Base-by-base conservation (phyloP, 1,140 invertebrate species). In the Nomia melanderi region DNA sequence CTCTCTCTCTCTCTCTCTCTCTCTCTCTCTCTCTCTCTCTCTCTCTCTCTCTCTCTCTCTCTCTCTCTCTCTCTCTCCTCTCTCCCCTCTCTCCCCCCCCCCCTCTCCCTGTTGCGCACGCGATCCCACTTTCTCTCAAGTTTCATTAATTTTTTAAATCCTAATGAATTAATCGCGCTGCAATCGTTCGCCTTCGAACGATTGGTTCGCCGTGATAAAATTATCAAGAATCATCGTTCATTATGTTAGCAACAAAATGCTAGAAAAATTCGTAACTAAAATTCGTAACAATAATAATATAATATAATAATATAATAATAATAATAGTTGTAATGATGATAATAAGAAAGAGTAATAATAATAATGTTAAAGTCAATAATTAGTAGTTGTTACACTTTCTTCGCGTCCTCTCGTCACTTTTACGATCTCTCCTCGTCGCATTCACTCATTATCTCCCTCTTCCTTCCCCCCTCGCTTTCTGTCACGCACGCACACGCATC, bases 331-430 rank as follows among this genome's bases (percentile, higher is more conserved):
- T 79, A 44, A 41, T 77, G 54, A 70, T 60, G 27, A 72, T 44
- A 44, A 44, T 44, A 44, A 44, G 14, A 44, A 44, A 39, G 11
- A 59, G 67, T 44, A 29, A 41, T 62, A 71, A 66, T 80, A 71
- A 57, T 78, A 63, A 57, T 84, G 50, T 69, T 83, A 77, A 79
- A 60, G 47, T 78, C 75, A 75, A 77, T 83, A 82, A 17, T 83
- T 83, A 83, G 54, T 77, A 73, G 23, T 23, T n/a, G 67, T 64
- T 78, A 53, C n/a, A 59, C 63, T 9, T 50, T 67, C 14, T n/a
- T 63, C 47, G 44, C 56, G 50, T 31, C 17, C 60, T 62, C 56
- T 63, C 64, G n/a, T 41, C 53, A 39, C 25, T 57, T n/a, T 67
- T n/a, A 25, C 29, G 7, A 50, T 41, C n/a, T 50, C 50, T 57